Evolutionary conservation across 2,113 vertebrate genomes (phyloP), one percentile per base, ranked within the genome.

Genomic region (Stomatorhinus ivindoensis): DNA sequence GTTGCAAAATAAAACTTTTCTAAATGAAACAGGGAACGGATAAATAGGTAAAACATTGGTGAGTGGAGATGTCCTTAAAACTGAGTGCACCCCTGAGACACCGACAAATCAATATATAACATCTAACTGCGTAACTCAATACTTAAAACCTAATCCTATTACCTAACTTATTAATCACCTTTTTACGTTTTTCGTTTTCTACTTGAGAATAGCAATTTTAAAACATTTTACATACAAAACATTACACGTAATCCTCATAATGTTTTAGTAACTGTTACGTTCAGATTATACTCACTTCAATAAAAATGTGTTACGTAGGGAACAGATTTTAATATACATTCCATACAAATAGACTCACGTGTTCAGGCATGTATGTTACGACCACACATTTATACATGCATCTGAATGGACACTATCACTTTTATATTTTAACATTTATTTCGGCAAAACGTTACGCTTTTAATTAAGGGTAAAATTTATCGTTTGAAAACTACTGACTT

Each of bases 21-120:
- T 89, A 85, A 58, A 27, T 21, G n/a, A 27, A 89, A 39, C 35
- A 19, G 65, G n/a, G 24, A 83, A 50, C 15, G 13, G 21, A 39
- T 35, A 39, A 24, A 47, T 50, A 50, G 80, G 39, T 83, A 83
- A 47, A 61, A 39, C 35, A 61, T n/a, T 84, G 80, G 51, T 47
- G 51, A 61, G n/a, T 61, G 48, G 48, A 47, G n/a, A 24, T 88
- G 39, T 44, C 42, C 24, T 80, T 42, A 83, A n/a, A 47, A 46
- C 42, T 53, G 73, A 89, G 88, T 55, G 88, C 48, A 89, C 73
- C 11, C 55, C 47, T 83, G 31, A 35, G 31, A 53, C 27, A 53
- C 86, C 86, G 27, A 50, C 35, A 87, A 87, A 87, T 87, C 42
- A 86, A n/a, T 48, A 13, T 85, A n/a, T 48, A 86, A 48, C 46